phyloP scores from a whole-genome alignment of 2,888 invertebrate species.

The Lasioglossum calceatum region DNA sequence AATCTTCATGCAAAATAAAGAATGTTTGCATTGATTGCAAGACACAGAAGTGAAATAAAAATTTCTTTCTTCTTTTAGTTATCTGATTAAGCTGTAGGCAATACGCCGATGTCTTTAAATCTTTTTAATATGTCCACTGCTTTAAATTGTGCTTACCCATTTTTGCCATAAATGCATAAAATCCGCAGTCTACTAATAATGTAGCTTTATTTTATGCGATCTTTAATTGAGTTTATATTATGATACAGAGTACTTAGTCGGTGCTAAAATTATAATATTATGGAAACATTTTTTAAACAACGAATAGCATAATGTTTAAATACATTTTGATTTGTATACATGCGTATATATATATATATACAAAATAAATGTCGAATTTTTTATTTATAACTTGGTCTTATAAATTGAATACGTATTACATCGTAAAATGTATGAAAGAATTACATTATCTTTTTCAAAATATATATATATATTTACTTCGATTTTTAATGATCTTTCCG shows the following conservation, averaged over 20 bases:
- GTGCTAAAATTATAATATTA: not conserved
- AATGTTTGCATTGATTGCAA: too few relatives aligned
- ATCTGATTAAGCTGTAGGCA: too few relatives aligned
- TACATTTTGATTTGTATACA: constrained; percentile 20
- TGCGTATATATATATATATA: constrained; percentile 28
- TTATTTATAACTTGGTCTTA: constrained; percentile 16
- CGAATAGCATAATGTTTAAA: constrained; percentile 25
- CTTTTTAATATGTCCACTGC: too few relatives aligned
- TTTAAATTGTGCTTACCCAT: too few relatives aligned
- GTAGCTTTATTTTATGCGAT: constrained; percentile 25
- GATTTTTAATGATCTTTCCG: not conserved
- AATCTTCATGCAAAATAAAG: too few relatives aligned
- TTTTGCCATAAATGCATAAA: too few relatives aligned
- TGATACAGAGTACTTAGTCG: constrained; percentile 3
- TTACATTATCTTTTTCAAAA: constrained; percentile 20
- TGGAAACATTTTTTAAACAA: constrained; percentile 40
- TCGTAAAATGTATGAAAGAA: constrained; percentile 32
- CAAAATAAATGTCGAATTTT: constrained; percentile 12
- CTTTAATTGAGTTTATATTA: not conserved
- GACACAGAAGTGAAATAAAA: too few relatives aligned
- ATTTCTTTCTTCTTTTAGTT: too few relatives aligned
- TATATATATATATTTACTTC: constrained; percentile 1
- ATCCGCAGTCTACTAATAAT: not conserved
- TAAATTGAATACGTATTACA: constrained; percentile 4
- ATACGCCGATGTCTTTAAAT: too few relatives aligned